These are phyloP conservation scores for Scytalopus superciliaris DNA, from an alignment of 2,113 vertebrate genomes.

Conservation along the genomic window DNA sequence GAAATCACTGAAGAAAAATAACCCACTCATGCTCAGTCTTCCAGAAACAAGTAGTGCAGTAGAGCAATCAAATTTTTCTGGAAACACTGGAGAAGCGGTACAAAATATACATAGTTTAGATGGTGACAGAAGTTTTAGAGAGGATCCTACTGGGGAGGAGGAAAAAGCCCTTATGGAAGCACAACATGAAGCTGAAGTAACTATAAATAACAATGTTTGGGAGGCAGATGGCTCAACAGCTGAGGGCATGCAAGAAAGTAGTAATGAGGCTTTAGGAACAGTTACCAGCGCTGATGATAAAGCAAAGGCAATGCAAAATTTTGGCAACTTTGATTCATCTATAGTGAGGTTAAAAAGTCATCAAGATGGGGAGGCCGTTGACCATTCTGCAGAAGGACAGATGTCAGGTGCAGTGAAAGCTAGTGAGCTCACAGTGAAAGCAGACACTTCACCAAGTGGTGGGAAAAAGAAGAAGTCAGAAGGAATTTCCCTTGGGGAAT, in stretches of 20 bases:
- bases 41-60: slow-evolving; percentile 35
- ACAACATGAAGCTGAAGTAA: slow-evolving; percentile 63
- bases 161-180: slow-evolving; percentile 63
- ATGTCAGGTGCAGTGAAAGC: not conserved
- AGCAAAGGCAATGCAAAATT: slow-evolving; percentile 59
- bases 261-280: slow-evolving; percentile 64
- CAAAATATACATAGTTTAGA: slow-evolving; percentile 16
- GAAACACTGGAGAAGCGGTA: not conserved
- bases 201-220: slow-evolving; percentile 65
- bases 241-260: slow-evolving; percentile 64
- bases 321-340: slow-evolving; percentile 85
- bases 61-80: slow-evolving; percentile 16
- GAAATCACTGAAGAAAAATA: not conserved
- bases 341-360: slow-evolving; percentile 85
- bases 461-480: slow-evolving; percentile 73
- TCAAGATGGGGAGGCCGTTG: slow-evolving; percentile 71
- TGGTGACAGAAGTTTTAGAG: slow-evolving; percentile 25
- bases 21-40: not conserved
- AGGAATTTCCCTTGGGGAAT: slow-evolving; percentile 55
- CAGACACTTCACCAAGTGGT: slow-evolving; percentile 58
- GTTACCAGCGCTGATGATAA: slow-evolving; percentile 64
- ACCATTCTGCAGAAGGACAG: slow-evolving; percentile 65
- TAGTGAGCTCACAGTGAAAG: slow-evolving; percentile 30
- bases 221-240: slow-evolving; percentile 68
- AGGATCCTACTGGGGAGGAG: slow-evolving; percentile 27